phyloP scores from a whole-genome alignment of 2,113 vertebrate genomes.

The Oophaga pumilio region DNA sequence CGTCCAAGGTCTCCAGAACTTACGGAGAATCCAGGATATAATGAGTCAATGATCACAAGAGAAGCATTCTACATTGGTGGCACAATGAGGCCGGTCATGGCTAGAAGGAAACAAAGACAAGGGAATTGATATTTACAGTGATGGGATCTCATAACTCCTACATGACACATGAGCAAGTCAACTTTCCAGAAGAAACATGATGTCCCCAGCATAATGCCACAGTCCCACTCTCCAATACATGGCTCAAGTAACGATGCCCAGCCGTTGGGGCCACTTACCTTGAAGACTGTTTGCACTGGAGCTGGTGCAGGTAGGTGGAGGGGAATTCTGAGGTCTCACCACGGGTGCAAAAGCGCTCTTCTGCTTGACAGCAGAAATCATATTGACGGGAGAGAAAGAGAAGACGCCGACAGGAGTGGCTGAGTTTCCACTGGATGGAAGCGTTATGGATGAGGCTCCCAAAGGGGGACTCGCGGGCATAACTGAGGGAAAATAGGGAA shows the following conservation, averaged over 20 bases:
- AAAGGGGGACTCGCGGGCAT: slow-evolving; percentile 77
- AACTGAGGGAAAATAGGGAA: slow-evolving; percentile 63
- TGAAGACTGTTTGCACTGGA: slow-evolving; percentile 86
- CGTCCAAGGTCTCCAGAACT: not conserved
- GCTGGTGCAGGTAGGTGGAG: slow-evolving; percentile 89
- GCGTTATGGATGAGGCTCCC: slow-evolving; percentile 73
- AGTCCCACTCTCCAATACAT: not conserved
- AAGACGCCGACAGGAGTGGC: slow-evolving; percentile 76
- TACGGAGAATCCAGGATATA: not conserved
- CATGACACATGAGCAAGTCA: slow-evolving; percentile 16
- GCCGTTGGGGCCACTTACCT: slow-evolving; percentile 77
- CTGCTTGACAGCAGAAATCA: slow-evolving; percentile 98
- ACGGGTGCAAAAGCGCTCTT: slow-evolving; percentile 98
- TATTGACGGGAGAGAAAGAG: slow-evolving; percentile 94
- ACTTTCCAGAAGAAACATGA: too few species aligned
- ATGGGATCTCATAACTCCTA: not conserved
- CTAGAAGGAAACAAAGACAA: slow-evolving; percentile 66
- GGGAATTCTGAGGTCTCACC: slow-evolving; percentile 89
- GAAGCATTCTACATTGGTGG: slow-evolving; percentile 76
- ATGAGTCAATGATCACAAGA: not conserved
- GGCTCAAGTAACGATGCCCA: not conserved
- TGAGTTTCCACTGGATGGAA: slow-evolving; percentile 67
- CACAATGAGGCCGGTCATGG: slow-evolving; percentile 82
- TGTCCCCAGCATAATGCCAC: not conserved
- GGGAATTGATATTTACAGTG: not conserved